phyloP scores from a whole-genome alignment of 2,113 vertebrate species.

The Planiliza haematocheilus region DNA sequence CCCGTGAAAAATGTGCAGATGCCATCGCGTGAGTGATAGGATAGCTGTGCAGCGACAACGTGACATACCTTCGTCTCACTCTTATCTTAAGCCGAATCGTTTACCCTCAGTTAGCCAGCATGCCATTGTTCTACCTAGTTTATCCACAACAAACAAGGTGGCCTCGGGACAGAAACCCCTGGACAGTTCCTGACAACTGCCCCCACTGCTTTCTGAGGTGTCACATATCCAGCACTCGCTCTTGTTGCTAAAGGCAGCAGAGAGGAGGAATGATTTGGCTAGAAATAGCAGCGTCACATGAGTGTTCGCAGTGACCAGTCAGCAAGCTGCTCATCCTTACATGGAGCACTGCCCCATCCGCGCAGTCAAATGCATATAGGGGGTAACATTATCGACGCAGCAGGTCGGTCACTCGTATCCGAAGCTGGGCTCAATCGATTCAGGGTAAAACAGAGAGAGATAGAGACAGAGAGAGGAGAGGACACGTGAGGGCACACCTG shows the following conservation, averaged over 20 bases:
- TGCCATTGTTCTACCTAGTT: constrained; percentile 27
- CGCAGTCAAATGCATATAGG: constrained; percentile 51
- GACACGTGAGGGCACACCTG: constrained; percentile 47
- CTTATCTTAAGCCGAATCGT: constrained; percentile 11
- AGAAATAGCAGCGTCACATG: constrained; percentile 82
- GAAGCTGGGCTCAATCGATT: neutral
- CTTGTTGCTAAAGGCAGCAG: constrained; percentile 70
- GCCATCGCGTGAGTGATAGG: neutral
- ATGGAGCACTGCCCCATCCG: constrained; percentile 60
- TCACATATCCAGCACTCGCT: constrained; percentile 72
- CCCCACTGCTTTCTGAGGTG: constrained; percentile 66
- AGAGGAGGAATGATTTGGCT: constrained; percentile 73
- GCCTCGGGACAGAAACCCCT: constrained; percentile 27
- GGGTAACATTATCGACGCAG: constrained; percentile 20
- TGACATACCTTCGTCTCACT: neutral
- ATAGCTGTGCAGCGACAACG: neutral
- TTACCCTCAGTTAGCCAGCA: constrained; percentile 3
- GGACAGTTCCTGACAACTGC: constrained; percentile 35
- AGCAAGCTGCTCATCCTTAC: constrained; percentile 79
- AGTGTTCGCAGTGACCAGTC: constrained; percentile 62
- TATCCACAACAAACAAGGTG: constrained; percentile 7
- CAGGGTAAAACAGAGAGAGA: neutral
- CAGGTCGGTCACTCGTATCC: constrained; percentile 13
- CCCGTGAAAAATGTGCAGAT: neutral
- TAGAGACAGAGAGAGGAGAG: neutral